phyloP scores from a whole-genome alignment of 2,113 vertebrate genomes.

The Romanogobio albipinnatus region DNA sequence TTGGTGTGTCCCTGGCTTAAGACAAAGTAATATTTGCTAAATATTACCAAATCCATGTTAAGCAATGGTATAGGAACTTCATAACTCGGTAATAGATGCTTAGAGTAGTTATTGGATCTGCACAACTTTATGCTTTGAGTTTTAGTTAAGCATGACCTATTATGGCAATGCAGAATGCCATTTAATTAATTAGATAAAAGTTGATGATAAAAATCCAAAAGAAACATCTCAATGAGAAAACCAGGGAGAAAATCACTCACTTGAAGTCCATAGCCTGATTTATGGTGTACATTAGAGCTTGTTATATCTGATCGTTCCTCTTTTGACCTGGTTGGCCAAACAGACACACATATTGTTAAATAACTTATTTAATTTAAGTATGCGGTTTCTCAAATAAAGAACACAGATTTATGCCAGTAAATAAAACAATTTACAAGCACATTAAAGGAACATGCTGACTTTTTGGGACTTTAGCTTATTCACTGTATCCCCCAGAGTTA shows the following conservation, averaged over 20 bases:
- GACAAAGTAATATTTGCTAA: neutral
- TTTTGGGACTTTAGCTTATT: too few species aligned
- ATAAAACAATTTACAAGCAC: neutral
- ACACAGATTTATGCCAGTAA: neutral
- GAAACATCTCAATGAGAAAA: neutral
- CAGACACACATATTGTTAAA: slow-evolving; percentile 33
- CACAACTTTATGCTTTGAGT: too few species aligned
- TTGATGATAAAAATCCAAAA: neutral
- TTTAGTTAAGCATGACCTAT: neutral
- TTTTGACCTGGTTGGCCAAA: slow-evolving; percentile 74
- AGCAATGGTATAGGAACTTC: neutral
- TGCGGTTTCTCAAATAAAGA: neutral
- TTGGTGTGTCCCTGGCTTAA: neutral
- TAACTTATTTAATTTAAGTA: neutral
- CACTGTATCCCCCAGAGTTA: too few species aligned
- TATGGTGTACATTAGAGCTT: slow-evolving; percentile 65
- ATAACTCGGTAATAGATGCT: too few species aligned
- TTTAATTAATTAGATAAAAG: neutral
- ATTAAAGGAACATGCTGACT: too few species aligned
- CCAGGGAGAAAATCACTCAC: slow-evolving; percentile 64
- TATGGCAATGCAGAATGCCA: neutral
- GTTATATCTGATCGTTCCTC: slow-evolving; percentile 58
- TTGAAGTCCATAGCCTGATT: slow-evolving; percentile 85
- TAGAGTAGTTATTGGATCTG: too few species aligned
- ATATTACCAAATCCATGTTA: neutral